Evolutionary conservation across 53 echinoderm and acorn worm genomes (phyloP), one percentile per base, ranked within the genome.

Genomic region (Astropecten irregularis): DNA sequence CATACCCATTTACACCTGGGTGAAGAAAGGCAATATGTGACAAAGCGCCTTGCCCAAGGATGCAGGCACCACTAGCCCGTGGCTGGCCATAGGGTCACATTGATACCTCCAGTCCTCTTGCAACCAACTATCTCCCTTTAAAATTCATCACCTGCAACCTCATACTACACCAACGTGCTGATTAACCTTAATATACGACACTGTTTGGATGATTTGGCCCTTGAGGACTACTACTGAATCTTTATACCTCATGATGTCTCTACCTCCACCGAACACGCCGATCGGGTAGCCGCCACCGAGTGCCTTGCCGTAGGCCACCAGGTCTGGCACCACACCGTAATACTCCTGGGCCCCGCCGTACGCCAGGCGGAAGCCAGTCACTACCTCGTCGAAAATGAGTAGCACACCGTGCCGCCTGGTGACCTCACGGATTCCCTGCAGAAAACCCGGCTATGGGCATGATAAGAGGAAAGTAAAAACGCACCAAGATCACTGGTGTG

Each of bases 281-380:
- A 70, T 27, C 4, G 71, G 71, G 11, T 26, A 70, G 3, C 71
- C 71, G n/a, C 71, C 71, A 22, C 71, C 49, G 8, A 68, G 23
- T 4, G 46, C 46, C n/a, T 68, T 68, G 18, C 69, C 69, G 20
- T 42, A 42, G 16, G 69, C 46, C 3, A 42, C 46, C 18, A 68
- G 40, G 22, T 68, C 69, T 2, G 69, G 69, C 5, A 42, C 22
- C 11, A 49, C 47, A 1, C 71, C 71, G 49, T 48, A 70, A 70
- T 70, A 70, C 49, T 70, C 49, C 49, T 70, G 71, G 25, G 71
- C 71, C 28, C 71, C 71, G 27, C 71, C 71, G 3, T 28, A 46
- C 10, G 71, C 71, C 30, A 70, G 13, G 14, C 71, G 42, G 47
- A 70, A 70, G 19, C 71, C 71, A 27, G 71, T 70, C 44, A 70